Percentiles rank a stretch among this genome's conserved stretches.
Conservation (phyloP, 2,113 vertebrate species). For the Ictalurus furcatus region DNA sequence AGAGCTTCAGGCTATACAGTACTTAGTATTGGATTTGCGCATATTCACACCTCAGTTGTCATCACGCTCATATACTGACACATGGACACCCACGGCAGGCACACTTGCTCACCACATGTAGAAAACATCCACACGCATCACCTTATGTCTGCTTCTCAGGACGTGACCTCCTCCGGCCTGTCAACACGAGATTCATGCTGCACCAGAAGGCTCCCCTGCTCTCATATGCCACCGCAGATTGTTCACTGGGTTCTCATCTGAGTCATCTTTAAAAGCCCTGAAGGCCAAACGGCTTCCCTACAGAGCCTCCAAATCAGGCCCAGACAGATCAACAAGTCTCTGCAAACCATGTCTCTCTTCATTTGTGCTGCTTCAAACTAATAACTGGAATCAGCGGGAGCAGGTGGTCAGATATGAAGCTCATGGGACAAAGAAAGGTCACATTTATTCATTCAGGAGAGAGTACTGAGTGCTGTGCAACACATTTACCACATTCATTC, state of each 20-base stretch:
- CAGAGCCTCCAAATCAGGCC: background rate
- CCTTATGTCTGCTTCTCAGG: conserved; percentile 24
- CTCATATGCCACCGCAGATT: conserved; percentile 40
- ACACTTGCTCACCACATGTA: conserved; percentile 1
- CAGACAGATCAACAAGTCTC: conserved; percentile 13
- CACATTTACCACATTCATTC: background rate
- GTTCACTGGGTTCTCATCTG: conserved; percentile 18
- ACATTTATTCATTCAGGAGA: background rate
- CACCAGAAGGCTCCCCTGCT: conserved; percentile 29
- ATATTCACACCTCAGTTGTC: background rate
- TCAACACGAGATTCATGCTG: conserved; percentile 16
- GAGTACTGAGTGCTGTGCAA: background rate
- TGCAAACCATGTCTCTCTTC: background rate
- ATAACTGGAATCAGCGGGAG: background rate
- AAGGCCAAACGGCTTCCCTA: conserved; percentile 16
- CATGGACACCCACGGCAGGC: background rate
- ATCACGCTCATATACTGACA: conserved; percentile 18
- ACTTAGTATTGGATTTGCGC: background rate
- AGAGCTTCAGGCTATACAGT: background rate
- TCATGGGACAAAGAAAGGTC: background rate
- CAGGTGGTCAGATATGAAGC: background rate
- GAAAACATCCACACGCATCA: background rate
- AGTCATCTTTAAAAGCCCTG: conserved; percentile 29
- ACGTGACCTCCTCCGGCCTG: conserved; percentile 11
- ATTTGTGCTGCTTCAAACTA: background rate